Percentiles rank a stretch among this genome's conserved stretches.
phyloP scores from a whole-genome alignment of 2,113 vertebrate genomes.

The Burhinus oedicnemus region DNA sequence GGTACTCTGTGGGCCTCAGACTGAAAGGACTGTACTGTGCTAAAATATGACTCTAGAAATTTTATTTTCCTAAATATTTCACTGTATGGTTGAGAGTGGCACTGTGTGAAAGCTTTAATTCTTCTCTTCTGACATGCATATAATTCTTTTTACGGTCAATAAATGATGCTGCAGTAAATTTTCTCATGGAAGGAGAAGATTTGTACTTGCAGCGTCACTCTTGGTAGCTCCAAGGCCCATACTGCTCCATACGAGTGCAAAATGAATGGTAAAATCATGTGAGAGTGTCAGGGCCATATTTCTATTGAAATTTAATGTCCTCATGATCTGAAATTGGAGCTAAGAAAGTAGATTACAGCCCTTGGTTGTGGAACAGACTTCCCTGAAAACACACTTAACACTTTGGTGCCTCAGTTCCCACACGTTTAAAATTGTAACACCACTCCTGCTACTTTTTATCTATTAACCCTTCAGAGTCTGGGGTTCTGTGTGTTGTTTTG shows the following conservation, averaged over 20 bases:
- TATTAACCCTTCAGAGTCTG: not conserved
- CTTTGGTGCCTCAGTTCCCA: not conserved
- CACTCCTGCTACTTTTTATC: not conserved
- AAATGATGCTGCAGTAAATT: not conserved
- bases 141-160: not conserved
- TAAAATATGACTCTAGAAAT: not conserved
- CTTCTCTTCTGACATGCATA: not conserved
- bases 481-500: not conserved
- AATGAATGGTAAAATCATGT: not conserved
- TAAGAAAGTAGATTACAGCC: not conserved
- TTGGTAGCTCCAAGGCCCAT: not conserved
- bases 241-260: not conserved
- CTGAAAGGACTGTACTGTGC: not conserved
- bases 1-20: not conserved
- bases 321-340: not conserved
- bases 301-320: not conserved
- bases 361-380: not conserved
- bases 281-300: not conserved
- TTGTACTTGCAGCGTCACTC: not conserved
- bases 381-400: not conserved
- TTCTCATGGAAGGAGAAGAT: not conserved
- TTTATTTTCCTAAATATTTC: not conserved
- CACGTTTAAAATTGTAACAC: not conserved
- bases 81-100: not conserved
- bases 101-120: not conserved